Conservation (phyloP, 2,797 vertebrate species). For the Crocidura indochinensis region DNA sequence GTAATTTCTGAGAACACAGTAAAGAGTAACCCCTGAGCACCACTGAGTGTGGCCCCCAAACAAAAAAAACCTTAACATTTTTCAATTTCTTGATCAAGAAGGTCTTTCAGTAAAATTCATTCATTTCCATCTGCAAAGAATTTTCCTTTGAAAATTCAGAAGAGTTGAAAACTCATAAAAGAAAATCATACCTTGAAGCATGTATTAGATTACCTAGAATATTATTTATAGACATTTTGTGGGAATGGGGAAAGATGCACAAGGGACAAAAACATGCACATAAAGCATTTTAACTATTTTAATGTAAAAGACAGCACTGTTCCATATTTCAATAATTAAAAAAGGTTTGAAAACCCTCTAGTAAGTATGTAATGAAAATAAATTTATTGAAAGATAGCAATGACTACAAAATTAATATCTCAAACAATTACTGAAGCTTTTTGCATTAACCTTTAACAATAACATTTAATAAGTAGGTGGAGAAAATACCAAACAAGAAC, state of each 20-base stretch:
- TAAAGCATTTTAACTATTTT: conserved; percentile 76
- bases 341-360: conserved; percentile 64
- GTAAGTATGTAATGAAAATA: conserved; percentile 74
- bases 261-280: conserved; percentile 57
- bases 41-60: too few relatives aligned
- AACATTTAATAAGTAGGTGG: conserved; percentile 19
- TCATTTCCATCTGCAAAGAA: neutral
- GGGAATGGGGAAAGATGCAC: neutral
- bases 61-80: neutral
- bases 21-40: too few relatives aligned
- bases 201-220: conserved; percentile 7
- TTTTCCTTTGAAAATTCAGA: conserved; percentile 37
- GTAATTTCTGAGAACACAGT: too few relatives aligned
- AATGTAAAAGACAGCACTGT: conserved; percentile 80
- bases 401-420: conserved; percentile 64
- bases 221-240: conserved; percentile 42
- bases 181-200: conserved; percentile 37
- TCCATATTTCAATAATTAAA: conserved; percentile 71
- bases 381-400: conserved; percentile 65
- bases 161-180: neutral
- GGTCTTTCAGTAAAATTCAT: neutral
- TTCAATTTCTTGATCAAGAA: neutral
- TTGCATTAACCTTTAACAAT: neutral
- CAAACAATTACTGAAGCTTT: conserved; percentile 41
- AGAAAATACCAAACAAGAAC: conserved; percentile 56